Conservation (phyloP, 2,888 invertebrate species). For the Drosophila falleni region DNA sequence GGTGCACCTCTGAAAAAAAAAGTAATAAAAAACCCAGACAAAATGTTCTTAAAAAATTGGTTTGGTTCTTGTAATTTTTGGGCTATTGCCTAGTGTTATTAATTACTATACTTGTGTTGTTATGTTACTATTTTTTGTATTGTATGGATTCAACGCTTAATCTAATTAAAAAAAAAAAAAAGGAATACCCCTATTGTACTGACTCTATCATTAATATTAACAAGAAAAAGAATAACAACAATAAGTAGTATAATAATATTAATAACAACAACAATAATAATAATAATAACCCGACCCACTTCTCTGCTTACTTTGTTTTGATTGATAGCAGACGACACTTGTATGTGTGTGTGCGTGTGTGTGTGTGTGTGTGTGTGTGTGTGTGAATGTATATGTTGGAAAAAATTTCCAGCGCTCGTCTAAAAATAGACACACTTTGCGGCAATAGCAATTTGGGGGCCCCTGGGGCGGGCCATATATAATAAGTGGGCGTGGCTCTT, state of each 20-base stretch:
- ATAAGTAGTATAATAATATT: slow-evolving; percentile 14
- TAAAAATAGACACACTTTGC: slow-evolving; percentile 72
- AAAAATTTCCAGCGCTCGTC: slow-evolving; percentile 78
- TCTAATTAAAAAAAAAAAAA: too few species aligned
- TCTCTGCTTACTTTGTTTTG: slow-evolving; percentile 65
- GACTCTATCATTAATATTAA: not conserved
- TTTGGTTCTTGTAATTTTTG: too few species aligned
- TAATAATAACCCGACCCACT: slow-evolving; percentile 44
- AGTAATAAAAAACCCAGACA: too few species aligned
- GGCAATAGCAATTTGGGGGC: slow-evolving; percentile 64
- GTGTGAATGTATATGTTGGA: slow-evolving; percentile 42
- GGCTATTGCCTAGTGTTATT: too few species aligned
- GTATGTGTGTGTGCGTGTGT: slow-evolving; percentile 31
- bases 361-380: slow-evolving; percentile 18
- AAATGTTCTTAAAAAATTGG: too few species aligned
- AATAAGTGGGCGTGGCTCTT: slow-evolving; percentile 61
- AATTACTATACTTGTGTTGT: too few species aligned
- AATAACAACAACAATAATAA: slow-evolving; percentile 32
- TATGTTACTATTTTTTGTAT: too few species aligned
- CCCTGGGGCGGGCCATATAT: slow-evolving; percentile 51
- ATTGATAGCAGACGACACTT: slow-evolving; percentile 64
- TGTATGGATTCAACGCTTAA: too few species aligned
- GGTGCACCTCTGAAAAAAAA: too few species aligned
- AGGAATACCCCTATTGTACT: not conserved
- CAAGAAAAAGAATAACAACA: not conserved